A percentile compares a stretch with the other conserved stretches of the same genome.
Conservation (phyloP, 2,888 invertebrate species). For the Chesias legatella region DNA sequence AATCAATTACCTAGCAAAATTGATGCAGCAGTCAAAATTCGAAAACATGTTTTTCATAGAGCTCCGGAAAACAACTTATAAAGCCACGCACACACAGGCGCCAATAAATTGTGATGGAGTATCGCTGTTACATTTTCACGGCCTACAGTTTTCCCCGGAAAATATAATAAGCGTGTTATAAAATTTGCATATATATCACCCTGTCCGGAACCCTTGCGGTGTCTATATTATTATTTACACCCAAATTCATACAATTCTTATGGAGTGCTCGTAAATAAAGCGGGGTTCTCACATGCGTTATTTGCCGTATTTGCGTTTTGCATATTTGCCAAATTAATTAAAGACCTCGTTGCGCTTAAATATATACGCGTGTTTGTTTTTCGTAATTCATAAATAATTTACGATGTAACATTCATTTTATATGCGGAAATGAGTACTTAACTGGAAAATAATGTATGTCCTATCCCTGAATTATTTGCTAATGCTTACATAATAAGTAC, state of each 20-base stretch:
- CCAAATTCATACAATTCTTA: slow-evolving; percentile 57
- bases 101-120: slow-evolving; percentile 70
- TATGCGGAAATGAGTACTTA: too few species aligned
- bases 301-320: slow-evolving; percentile 46
- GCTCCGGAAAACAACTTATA: slow-evolving; percentile 32
- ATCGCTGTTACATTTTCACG: slow-evolving; percentile 54
- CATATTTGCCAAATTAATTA: slow-evolving; percentile 49
- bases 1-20: slow-evolving; percentile 35
- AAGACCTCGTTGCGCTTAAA: slow-evolving; percentile 24
- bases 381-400: slow-evolving; percentile 9
- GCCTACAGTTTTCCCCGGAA: slow-evolving; percentile 61
- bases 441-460: too few species aligned
- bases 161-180: slow-evolving; percentile 79
- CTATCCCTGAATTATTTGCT: too few species aligned
- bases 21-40: slow-evolving; percentile 26
- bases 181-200: slow-evolving; percentile 79
- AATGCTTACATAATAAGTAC: too few species aligned
- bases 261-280: slow-evolving; percentile 55
- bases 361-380: slow-evolving; percentile 17
- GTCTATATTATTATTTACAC: slow-evolving; percentile 58
- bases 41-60: slow-evolving; percentile 50
- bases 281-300: slow-evolving; percentile 44
- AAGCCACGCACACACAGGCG: slow-evolving; percentile 40
- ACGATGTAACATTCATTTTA: too few species aligned
- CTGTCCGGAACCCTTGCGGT: slow-evolving; percentile 48